Evolutionary conservation across 2,797 vertebrate genomes (phyloP).

Genomic region (Sebastolobus alascanus): DNA sequence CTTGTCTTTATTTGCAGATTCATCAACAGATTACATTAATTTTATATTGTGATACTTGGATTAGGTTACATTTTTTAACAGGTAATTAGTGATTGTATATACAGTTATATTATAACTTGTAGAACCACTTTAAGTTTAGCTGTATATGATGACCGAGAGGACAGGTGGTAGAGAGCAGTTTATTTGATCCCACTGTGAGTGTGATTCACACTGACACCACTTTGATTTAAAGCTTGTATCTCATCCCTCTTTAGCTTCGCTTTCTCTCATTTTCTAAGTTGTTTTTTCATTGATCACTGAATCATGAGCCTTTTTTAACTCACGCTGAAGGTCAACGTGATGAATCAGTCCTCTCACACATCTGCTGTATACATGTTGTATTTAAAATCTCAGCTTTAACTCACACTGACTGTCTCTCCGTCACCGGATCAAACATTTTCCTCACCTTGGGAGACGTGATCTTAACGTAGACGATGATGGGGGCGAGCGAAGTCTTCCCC

Average conservation of each 20-base stretch:
- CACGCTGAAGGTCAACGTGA: slow-evolving; percentile 63
- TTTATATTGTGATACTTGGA: no score
- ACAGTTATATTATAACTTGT: not conserved
- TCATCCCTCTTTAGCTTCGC: slow-evolving; percentile 24
- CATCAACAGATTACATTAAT: no score
- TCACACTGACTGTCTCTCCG: not conserved
- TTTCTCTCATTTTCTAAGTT: slow-evolving; percentile 33
- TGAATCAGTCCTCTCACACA: slow-evolving; percentile 55
- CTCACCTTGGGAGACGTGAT: slow-evolving; percentile 98
- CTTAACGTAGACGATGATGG: slow-evolving; percentile 98
- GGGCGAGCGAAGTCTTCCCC: slow-evolving; percentile 96
- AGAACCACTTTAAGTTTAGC: slow-evolving; percentile 7
- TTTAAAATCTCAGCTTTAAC: slow-evolving; percentile 35
- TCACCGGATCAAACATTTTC: not conserved
- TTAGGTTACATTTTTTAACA: no score
- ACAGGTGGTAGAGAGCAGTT: slow-evolving; percentile 44
- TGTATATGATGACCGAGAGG: slow-evolving; percentile 15
- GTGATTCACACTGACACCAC: slow-evolving; percentile 48
- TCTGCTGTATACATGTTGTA: slow-evolving; percentile 15
- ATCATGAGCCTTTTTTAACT: slow-evolving; percentile 30
- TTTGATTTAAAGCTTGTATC: slow-evolving; percentile 42
- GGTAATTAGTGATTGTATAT: no score
- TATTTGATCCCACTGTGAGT: slow-evolving; percentile 35
- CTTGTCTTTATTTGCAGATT: no score
- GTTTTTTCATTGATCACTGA: slow-evolving; percentile 53